Percentiles rank a stretch among this genome's conserved stretches.
These are phyloP conservation scores for Albula goreensis DNA, from an alignment of 2,113 vertebrate species.

Conservation along the genomic window DNA sequence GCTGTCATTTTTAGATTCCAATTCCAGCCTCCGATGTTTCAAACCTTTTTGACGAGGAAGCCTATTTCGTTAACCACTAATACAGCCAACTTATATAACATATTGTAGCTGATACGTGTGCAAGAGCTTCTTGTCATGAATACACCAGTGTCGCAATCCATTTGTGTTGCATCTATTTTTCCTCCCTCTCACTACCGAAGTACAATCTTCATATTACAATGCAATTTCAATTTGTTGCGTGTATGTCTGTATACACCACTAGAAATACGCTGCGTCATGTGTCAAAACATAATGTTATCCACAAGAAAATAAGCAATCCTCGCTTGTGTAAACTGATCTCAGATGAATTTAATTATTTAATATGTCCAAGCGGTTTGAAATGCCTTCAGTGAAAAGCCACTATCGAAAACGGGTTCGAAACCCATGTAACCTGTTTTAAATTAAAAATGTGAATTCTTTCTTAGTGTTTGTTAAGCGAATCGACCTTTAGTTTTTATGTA, in stretches of 20 bases:
- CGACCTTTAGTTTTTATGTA: too few species aligned
- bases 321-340: slow-evolving; percentile 8
- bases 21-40: background rate
- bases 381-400: background rate
- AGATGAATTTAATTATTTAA: slow-evolving; percentile 22
- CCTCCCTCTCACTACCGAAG: background rate
- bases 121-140: background rate
- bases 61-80: background rate
- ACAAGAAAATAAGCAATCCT: slow-evolving; percentile 27
- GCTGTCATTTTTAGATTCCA: background rate
- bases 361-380: slow-evolving; percentile 21
- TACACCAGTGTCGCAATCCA: too few species aligned
- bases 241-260: slow-evolving; percentile 27
- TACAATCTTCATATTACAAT: slow-evolving; percentile 15
- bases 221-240: slow-evolving; percentile 23
- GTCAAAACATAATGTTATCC: slow-evolving; percentile 30
- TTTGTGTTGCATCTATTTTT: background rate
- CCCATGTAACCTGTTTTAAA: background rate
- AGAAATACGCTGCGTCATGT: slow-evolving; percentile 32
- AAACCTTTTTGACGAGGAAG: background rate
- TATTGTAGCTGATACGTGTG: background rate
- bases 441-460: background rate
- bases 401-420: background rate
- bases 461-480: too few species aligned
- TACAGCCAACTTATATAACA: background rate